phyloP scores from a whole-genome alignment of 2,797 vertebrate genomes.

The Sibirionetta formosa region DNA sequence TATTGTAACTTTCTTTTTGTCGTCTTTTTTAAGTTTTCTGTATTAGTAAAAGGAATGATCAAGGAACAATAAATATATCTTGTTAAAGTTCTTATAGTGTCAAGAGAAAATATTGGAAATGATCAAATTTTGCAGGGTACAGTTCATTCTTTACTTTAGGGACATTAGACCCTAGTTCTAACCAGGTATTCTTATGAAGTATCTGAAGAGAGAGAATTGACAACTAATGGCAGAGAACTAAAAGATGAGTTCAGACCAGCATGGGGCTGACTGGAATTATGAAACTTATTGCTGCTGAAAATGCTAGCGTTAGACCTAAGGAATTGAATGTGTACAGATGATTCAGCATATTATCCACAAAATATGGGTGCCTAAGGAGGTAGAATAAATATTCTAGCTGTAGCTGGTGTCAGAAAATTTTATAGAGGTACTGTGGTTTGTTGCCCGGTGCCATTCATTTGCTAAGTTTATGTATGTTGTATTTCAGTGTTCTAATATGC shows the following conservation, averaged over 20 bases:
- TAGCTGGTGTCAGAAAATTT: not conserved
- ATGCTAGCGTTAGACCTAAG: not conserved
- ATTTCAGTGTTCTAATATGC: not conserved
- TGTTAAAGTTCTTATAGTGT: not conserved
- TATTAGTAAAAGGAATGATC: rapidly evolving
- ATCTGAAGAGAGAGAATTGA: not conserved
- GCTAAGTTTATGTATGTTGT: rapidly evolving
- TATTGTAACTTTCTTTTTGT: not conserved
- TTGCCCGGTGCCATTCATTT: not conserved
- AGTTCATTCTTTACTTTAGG: not conserved
- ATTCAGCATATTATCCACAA: not conserved
- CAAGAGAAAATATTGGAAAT: not conserved
- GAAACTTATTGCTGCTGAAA: not conserved
- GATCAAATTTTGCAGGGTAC: not conserved
- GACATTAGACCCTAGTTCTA: not conserved
- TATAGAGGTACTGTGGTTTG: not conserved
- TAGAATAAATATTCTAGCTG: not conserved
- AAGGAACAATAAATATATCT: not conserved
- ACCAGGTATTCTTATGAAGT: not conserved
- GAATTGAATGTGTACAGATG: not conserved
- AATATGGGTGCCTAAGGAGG: not conserved
- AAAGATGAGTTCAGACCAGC: not conserved
- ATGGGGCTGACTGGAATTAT: not conserved
- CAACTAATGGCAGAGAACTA: not conserved
- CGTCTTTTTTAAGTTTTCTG: not conserved